A percentile compares a stretch with the other conserved stretches of the same genome.
Evolutionary conservation across 2,113 vertebrate genomes (phyloP).

Genomic region (Crotalus horridus): DNA sequence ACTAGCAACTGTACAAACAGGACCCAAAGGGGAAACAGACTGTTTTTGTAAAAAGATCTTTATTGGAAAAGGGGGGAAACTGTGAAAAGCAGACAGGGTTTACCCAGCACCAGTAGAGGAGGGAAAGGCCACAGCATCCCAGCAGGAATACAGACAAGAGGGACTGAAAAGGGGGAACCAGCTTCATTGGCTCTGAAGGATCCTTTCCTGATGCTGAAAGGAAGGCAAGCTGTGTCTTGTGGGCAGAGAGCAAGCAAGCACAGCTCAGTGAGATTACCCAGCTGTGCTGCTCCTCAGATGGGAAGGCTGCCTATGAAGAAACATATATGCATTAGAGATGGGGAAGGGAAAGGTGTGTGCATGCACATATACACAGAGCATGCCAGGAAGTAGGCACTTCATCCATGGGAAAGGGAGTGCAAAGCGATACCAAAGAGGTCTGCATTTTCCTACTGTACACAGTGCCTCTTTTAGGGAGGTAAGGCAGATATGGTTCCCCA

Average conservation of each 20-base stretch:
- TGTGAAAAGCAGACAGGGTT: constrained; percentile 49
- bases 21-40: fast-evolving
- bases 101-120: neutral
- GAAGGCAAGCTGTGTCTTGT: neutral
- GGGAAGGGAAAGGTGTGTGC: neutral
- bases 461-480: neutral
- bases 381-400: neutral
- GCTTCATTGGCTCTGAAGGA: neutral
- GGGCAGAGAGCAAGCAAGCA: neutral
- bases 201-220: constrained; percentile 9
- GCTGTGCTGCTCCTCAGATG: neutral
- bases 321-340: neutral
- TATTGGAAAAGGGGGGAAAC: constrained; percentile 61
- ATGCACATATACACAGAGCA: neutral
- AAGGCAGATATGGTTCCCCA: neutral
- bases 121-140: constrained; percentile 16
- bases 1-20: neutral
- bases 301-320: neutral
- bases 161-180: neutral
- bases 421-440: neutral
- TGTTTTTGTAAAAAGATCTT: constrained; percentile 47
- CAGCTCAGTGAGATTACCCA: neutral
- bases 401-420: too few relatives aligned
- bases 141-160: neutral
- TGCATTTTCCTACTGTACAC: neutral